Evolutionary conservation across 2,113 vertebrate species (phyloP), one percentile per base, ranked within the genome.

Genomic region (Centrocercus urophasianus): DNA sequence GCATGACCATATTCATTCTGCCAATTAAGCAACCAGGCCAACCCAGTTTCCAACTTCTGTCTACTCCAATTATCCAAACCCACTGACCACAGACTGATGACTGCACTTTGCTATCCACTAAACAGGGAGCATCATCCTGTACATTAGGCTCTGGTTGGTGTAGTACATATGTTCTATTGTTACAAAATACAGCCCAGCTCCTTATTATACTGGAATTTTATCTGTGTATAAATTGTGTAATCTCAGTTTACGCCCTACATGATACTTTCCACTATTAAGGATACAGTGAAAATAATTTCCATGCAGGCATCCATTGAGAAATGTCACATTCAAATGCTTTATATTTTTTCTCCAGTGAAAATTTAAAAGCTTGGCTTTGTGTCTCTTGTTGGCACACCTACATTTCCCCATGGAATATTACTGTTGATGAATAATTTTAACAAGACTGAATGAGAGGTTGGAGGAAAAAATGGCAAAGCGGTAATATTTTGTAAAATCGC

Each of bases 21-120:
- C 36, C 45, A 52, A 13, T 28, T 54, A 24, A 81, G 30, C 66
- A 79, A 43, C 14, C 72, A 32, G 43, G 60, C 47, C 19, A 50
- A 24, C 20, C 21, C 42, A 73, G 12, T 2, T 50, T 72, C 70
- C 19, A 57, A 36, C 3, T 76, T 52, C 56, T 2, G 3, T 30
- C 21, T 64, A 18, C 40, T 43, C 7, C 18, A n/a, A 28, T 69
- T 36, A 36, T 13, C 4, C 30, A 71, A 34, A 45, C 32, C 47
- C 42, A 61, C 11, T 1, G 19, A 36, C 3, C 5, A 69, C 0
- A 3, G 65, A 9, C 4, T 36, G 66, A 60, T 19, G 66, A 59
- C 10, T 1, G 2, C 20, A 25, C 22, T 17, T 32, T 59, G 5
- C 24, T 52, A 34, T 5, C 59, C 36, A 20, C 56, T 30, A 20